Percentiles rank a stretch among this genome's conserved stretches.
Evolutionary conservation across 2,797 vertebrate species (phyloP).

Genomic region (Protonibea diacanthus): DNA sequence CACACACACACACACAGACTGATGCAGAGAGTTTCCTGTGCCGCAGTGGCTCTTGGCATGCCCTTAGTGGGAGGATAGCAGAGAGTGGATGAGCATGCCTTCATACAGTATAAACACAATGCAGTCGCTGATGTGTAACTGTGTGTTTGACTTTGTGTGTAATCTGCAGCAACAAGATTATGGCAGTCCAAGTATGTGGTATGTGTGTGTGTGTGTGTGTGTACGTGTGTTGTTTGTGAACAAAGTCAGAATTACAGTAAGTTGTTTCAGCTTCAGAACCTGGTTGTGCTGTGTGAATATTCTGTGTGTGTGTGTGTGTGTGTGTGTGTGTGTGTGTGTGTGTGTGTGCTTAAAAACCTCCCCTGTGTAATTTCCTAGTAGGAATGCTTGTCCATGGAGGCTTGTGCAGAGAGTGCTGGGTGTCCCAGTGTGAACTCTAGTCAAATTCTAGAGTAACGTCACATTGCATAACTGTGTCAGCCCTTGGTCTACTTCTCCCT

Average conservation of each 20-base stretch:
- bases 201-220: conserved; percentile 28
- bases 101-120: conserved; percentile 45
- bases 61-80: conserved; percentile 63
- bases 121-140: conserved; percentile 39
- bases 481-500: conserved; percentile 30
- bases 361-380: conserved; percentile 31
- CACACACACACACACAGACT: conserved; percentile 11
- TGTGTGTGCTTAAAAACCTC: background rate
- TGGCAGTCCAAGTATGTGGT: conserved; percentile 32
- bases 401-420: conserved; percentile 18
- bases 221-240: background rate
- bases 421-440: conserved; percentile 63
- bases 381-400: conserved; percentile 34
- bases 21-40: conserved; percentile 54
- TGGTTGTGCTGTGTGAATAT: background rate
- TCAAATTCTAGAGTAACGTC: conserved; percentile 42
- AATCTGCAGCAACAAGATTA: conserved; percentile 37
- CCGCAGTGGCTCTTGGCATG: conserved; percentile 63
- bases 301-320: background rate
- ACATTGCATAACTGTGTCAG: conserved; percentile 52
- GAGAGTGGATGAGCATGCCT: conserved; percentile 45
- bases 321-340: background rate
- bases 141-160: conserved; percentile 22
- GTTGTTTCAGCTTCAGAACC: conserved; percentile 24
- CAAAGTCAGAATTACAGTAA: conserved; percentile 34